Percentiles rank a stretch among this genome's conserved stretches.
Conservation (phyloP, 1,140 invertebrate genomes). For the Procambarus virginalis region DNA sequence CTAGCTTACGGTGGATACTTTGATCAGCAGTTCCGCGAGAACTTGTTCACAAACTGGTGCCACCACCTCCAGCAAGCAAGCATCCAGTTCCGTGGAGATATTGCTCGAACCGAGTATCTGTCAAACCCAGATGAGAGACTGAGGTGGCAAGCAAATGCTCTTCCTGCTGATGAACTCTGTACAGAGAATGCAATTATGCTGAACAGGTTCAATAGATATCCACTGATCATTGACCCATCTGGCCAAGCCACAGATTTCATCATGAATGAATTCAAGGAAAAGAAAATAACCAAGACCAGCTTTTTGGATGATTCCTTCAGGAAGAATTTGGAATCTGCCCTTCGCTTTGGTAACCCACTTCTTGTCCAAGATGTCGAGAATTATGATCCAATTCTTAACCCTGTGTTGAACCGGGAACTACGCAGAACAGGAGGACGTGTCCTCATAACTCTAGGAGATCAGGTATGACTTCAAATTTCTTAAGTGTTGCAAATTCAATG, state of each 20-base stretch:
- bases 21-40: slow-evolving; percentile 97
- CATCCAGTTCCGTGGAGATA: slow-evolving; percentile 91
- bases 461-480: slow-evolving; percentile 74
- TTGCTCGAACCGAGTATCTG: slow-evolving; percentile 98
- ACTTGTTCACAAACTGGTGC: slow-evolving; percentile 96
- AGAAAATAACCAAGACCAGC: slow-evolving; percentile 98
- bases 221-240: slow-evolving; percentile 98
- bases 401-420: slow-evolving; percentile 97
- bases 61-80: slow-evolving; percentile 91
- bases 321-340: slow-evolving; percentile 98
- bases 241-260: slow-evolving; percentile 99
- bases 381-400: slow-evolving; percentile 99
- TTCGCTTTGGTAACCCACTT: slow-evolving; percentile 98
- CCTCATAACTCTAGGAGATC: slow-evolving; percentile 97
- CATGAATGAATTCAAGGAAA: slow-evolving; percentile 96
- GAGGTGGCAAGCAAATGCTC: slow-evolving; percentile 96
- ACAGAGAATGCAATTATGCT: slow-evolving; percentile 99
- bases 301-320: slow-evolving; percentile 99
- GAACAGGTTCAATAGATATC: slow-evolving; percentile 97
- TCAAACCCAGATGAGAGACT: slow-evolving; percentile 98
- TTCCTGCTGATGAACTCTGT: slow-evolving; percentile 98
- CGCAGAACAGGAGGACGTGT: slow-evolving; percentile 97
- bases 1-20: slow-evolving; percentile 99
- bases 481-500: neutral
- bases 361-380: slow-evolving; percentile 99